A percentile compares a stretch with the other conserved stretches of the same genome.
These are phyloP conservation scores for Hymenopus coronatus DNA, from an alignment of 2,888 invertebrate genomes.

Conservation along the genomic window DNA sequence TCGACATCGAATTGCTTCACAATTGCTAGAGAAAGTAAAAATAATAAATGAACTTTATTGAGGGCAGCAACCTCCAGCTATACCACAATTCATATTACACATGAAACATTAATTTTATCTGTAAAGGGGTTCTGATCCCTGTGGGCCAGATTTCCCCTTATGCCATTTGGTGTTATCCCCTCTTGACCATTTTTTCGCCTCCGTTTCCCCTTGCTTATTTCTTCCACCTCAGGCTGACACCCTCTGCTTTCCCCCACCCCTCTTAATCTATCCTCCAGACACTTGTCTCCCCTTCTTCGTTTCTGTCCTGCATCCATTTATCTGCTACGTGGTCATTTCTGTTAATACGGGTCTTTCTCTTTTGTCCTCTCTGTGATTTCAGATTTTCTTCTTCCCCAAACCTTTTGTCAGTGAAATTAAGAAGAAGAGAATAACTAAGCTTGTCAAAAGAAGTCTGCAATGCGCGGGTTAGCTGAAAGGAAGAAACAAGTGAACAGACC, in stretches of 20 bases:
- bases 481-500: too few species aligned
- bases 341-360: background rate
- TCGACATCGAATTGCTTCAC: too few species aligned
- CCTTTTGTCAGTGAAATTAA: background rate
- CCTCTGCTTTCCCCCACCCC: background rate
- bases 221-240: background rate
- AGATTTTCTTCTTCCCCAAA: background rate
- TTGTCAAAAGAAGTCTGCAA: too few species aligned
- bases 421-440: too few species aligned
- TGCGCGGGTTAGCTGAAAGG: too few species aligned
- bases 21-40: too few species aligned
- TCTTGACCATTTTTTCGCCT: background rate
- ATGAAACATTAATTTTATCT: background rate
- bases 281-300: background rate
- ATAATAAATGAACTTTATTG: background rate
- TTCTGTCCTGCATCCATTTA: background rate
- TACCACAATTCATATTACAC: background rate
- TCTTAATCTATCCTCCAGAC: background rate
- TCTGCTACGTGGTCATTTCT: background rate
- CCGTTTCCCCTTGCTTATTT: background rate
- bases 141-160: background rate
- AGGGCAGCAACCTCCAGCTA: background rate
- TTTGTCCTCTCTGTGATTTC: background rate
- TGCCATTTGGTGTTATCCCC: background rate
- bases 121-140: background rate